phyloP scores from a whole-genome alignment of 2,797 vertebrate genomes.

The Eidolon dupreanum region DNA sequence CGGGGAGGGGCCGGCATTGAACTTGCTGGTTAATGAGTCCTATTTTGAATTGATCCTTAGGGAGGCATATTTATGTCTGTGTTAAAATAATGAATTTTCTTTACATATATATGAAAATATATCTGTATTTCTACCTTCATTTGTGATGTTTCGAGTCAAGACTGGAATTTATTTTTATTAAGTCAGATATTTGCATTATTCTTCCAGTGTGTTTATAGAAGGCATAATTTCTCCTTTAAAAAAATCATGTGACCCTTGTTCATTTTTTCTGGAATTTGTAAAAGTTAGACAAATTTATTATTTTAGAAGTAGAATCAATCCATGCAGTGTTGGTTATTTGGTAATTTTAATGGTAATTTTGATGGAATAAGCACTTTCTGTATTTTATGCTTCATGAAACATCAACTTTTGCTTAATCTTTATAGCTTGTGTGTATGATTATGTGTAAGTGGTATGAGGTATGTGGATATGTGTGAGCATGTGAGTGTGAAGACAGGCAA shows the following conservation, averaged over 20 bases:
- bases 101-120: not conserved
- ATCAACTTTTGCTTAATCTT: not conserved
- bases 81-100: slow-evolving; percentile 56
- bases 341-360: not conserved
- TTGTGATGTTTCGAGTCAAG: not conserved
- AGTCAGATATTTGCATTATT: not conserved
- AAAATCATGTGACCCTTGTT: not conserved
- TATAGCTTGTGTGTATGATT: not conserved
- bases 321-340: not conserved
- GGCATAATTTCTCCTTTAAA: not conserved
- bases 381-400: not conserved
- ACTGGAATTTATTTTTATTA: not conserved
- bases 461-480: not conserved
- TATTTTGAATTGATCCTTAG: not conserved
- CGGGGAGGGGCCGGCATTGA: not conserved
- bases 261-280: not conserved
- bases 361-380: not conserved
- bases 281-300: not conserved
- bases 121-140: not conserved
- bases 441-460: too few species aligned
- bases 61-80: not conserved
- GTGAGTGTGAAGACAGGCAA: not conserved
- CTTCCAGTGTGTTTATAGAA: not conserved
- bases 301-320: not conserved
- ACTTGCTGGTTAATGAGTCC: not conserved